A percentile compares a stretch with the other conserved stretches of the same genome.
Evolutionary conservation across 2,797 vertebrate species (phyloP).

Genomic region (Poeciliopsis infans): DNA sequence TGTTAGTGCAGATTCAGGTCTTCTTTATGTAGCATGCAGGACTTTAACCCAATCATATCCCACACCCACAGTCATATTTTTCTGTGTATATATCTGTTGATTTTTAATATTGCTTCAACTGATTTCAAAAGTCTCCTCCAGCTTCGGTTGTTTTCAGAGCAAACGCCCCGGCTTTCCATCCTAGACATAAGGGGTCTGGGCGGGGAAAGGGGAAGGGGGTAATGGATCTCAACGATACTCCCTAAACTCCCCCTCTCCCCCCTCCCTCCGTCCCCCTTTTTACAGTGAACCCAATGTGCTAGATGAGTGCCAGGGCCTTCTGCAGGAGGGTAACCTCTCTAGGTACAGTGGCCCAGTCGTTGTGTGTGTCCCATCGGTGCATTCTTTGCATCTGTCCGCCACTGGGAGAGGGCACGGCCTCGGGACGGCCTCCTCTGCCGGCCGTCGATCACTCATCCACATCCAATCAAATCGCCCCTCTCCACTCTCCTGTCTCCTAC

Average conservation of each 20-base stretch:
- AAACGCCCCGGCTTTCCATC: conserved; percentile 21
- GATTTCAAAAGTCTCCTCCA: conserved; percentile 3
- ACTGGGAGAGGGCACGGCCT: conserved; percentile 66
- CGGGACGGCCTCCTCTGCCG: conserved; percentile 67
- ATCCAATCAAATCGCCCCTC: conserved; percentile 81
- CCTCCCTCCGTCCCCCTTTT: conserved; percentile 83
- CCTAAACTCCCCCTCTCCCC: conserved; percentile 85
- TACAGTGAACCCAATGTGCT: conserved; percentile 99
- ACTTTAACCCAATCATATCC: conserved; percentile 31
- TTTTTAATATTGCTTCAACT: conserved; percentile 22
- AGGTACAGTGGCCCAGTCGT: conserved; percentile 94
- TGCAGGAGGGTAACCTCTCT: conserved; percentile 99
- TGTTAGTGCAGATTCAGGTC: conserved; percentile 4
- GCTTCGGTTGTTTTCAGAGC: conserved; percentile 23
- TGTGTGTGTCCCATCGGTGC: conserved; percentile 74
- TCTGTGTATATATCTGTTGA: conserved; percentile 64
- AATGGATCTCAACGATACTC: conserved; percentile 73
- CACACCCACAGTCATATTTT: conserved; percentile 59
- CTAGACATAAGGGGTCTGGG: conserved; percentile 31
- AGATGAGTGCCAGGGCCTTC: conserved; percentile 99
- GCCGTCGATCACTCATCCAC: conserved; percentile 77
- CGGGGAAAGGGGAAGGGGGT: conserved; percentile 5
- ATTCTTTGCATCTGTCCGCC: conserved; percentile 67
- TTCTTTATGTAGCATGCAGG: conserved; percentile 11
- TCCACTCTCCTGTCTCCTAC: conserved; percentile 53